Base-by-base conservation (phyloP, 2,888 invertebrate genomes). In the Spilarctia lutea region DNA sequence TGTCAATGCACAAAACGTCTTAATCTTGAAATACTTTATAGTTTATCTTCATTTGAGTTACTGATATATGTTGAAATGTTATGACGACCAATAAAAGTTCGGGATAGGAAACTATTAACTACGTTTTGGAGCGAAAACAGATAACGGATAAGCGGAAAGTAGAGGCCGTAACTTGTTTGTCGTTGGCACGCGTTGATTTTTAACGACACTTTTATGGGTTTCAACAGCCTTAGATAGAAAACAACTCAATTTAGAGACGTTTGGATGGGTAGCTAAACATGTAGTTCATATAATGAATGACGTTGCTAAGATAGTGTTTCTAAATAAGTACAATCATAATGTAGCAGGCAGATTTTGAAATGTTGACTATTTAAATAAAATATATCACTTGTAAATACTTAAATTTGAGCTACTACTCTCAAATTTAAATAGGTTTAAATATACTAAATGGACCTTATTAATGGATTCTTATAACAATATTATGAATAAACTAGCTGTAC, bases 41-140 rank as follows among this genome's bases (percentile, higher is more conserved):
- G 63, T 63, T 65, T 52, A 48, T 69, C 30, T 27, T 48, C n/a
- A 48, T 69, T 69, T 65, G 24, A 69, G 11, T 65, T 35, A 67
- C 24, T 68, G 8, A 68, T 45, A 68, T 42, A 18, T 18, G 65
- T 45, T 69, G 66, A 66, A 63, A 71, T 63, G 75, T 63, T 75
- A 73, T 75, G 76, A 76, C 74, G 74, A 71, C 67, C 67, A 75
- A 77, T 83, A 83, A 83, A 83, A 73, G 13, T 35, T 65, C 63
- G 48, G 39, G 63, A 30, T 45, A 73, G 72, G 65, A 71, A 35
- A 24, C 71, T 66, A 48, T 80, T 80, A 60, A 83, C 35, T 74
- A 76, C 76, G 8, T 75, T 75, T 65, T 52, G 30, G 78, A 82
- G 70, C 13, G 69, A 75, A 75, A 68, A 82, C 78, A 82, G 74